phyloP scores from a whole-genome alignment of 1,140 invertebrate species.

The Meloidogyne floridensis region DNA sequence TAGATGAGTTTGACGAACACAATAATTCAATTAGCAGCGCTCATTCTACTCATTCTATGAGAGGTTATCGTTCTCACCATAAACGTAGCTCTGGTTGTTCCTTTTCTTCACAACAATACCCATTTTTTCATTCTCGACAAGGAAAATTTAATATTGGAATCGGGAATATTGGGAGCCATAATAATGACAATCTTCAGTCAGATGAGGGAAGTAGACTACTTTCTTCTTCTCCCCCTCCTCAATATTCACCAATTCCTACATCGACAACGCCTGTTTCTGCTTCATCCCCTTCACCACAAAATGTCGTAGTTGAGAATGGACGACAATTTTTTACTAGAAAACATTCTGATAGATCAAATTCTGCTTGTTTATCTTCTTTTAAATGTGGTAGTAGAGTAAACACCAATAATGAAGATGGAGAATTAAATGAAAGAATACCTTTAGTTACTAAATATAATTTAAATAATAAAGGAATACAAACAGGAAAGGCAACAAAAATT shows the following conservation, averaged over 20 bases:
- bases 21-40: slow-evolving; percentile 76
- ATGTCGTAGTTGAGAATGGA: slow-evolving; percentile 59
- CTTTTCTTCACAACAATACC: slow-evolving; percentile 57
- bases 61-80: slow-evolving; percentile 40
- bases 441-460: slow-evolving; percentile 62
- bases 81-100: slow-evolving; percentile 22
- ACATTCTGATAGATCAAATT: slow-evolving; percentile 6
- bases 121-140: slow-evolving; percentile 54
- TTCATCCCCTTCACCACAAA: slow-evolving; percentile 43
- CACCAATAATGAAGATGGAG: slow-evolving; percentile 51
- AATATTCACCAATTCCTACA: slow-evolving; percentile 26
- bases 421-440: slow-evolving; percentile 62
- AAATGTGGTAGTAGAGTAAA: slow-evolving; percentile 16
- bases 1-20: slow-evolving; percentile 98
- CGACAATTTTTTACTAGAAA: slow-evolving; percentile 7
- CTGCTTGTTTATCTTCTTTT: slow-evolving; percentile 19
- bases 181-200: neutral
- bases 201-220: neutral
- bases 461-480: slow-evolving; percentile 18
- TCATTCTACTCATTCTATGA: slow-evolving; percentile 65
- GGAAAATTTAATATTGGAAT: slow-evolving; percentile 19
- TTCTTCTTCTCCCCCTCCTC: neutral
- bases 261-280: slow-evolving; percentile 18
- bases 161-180: neutral
- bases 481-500: slow-evolving; percentile 4